Conservation (phyloP, 2,888 invertebrate species). For the Eurytoma adleriae region DNA sequence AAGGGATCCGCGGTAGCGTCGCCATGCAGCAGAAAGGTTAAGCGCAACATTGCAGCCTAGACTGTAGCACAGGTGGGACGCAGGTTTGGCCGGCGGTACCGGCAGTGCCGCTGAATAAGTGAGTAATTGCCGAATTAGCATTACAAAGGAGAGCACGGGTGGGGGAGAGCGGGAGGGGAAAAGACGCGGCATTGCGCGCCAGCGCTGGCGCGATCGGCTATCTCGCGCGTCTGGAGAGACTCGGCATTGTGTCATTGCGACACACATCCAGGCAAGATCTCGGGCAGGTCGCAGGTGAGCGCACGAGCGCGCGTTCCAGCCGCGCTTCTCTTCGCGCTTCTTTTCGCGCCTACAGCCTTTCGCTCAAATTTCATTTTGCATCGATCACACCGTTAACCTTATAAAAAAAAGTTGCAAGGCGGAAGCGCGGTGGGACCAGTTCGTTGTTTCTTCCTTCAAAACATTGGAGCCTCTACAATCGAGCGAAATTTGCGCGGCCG, state of each 20-base stretch:
- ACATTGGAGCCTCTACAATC: too few relatives aligned
- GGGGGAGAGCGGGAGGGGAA: slow-evolving; percentile 49
- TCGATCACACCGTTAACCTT: neutral
- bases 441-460: neutral
- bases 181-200: neutral
- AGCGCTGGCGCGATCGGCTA: neutral
- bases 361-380: neutral
- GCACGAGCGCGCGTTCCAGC: neutral
- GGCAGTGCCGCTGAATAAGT: slow-evolving; percentile 5
- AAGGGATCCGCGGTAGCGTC: too few relatives aligned
- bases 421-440: neutral
- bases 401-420: neutral
- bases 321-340: neutral
- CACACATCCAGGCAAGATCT: slow-evolving; percentile 16
- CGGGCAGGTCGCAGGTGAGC: slow-evolving; percentile 19
- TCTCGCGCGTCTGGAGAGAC: neutral
- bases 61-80: neutral
- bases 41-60: too few relatives aligned
- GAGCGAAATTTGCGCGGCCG: neutral
- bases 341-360: neutral
- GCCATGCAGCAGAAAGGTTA: too few relatives aligned
- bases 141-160: slow-evolving; percentile 67
- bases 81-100: neutral
- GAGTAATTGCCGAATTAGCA: slow-evolving; percentile 71
- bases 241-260: slow-evolving; percentile 25